phyloP scores from a whole-genome alignment of 2,888 invertebrate genomes.

The Ctenicera cuprea region DNA sequence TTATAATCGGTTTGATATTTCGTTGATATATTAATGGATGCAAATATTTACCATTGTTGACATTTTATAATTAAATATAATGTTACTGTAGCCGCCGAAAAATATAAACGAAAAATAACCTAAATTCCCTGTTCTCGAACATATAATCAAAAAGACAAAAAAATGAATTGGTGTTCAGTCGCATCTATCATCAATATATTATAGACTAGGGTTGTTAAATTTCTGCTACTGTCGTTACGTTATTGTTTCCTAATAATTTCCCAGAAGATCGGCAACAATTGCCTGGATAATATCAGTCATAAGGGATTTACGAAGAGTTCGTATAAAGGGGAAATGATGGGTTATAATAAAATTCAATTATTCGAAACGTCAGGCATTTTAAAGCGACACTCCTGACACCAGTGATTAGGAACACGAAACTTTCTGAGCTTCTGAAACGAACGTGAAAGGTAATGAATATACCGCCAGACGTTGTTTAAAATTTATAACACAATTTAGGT shows the following conservation, averaged over 20 bases:
- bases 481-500: slow-evolving; percentile 24
- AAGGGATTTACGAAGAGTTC: slow-evolving; percentile 23
- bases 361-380: slow-evolving; percentile 50
- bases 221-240: slow-evolving; percentile 42
- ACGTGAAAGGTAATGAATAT: slow-evolving; percentile 15
- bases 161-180: no score
- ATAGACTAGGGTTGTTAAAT: slow-evolving; percentile 31
- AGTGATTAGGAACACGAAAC: slow-evolving; percentile 48
- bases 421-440: slow-evolving; percentile 33
- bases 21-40: background rate
- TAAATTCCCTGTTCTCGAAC: no score
- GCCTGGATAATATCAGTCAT: slow-evolving; percentile 38
- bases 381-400: slow-evolving; percentile 54
- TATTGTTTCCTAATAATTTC: slow-evolving; percentile 40
- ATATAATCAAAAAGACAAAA: no score
- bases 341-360: slow-evolving; percentile 52
- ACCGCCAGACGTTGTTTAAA: slow-evolving; percentile 28
- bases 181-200: slow-evolving; percentile 10
- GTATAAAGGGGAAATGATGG: slow-evolving; percentile 43
- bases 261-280: slow-evolving; percentile 25
- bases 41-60: no score
- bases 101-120: no score
- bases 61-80: no score
- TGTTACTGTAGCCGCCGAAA: no score
- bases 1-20: background rate